Percentiles rank a stretch among this genome's conserved stretches.
phyloP scores from a whole-genome alignment of 2,888 invertebrate genomes.

The Argynnis bischoffii region DNA sequence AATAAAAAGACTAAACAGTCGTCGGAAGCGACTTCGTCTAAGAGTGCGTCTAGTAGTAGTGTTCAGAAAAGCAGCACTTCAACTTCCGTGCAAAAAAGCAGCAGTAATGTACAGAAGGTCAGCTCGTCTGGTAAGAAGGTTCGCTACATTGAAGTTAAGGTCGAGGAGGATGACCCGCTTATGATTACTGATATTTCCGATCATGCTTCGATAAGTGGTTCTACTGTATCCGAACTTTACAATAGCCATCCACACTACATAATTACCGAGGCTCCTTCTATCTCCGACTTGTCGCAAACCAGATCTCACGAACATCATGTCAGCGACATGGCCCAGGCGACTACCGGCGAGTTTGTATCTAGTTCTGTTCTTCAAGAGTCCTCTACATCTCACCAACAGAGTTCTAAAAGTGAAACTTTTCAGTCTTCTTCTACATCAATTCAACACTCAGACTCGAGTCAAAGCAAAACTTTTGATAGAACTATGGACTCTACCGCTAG shows the following conservation, averaged over 20 bases:
- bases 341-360: conserved; percentile 72
- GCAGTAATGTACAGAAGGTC: conserved; percentile 71
- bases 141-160: conserved; percentile 78
- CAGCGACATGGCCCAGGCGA: conserved; percentile 73
- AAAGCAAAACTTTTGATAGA: conserved; percentile 68
- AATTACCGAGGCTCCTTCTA: conserved; percentile 78
- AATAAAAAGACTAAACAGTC: conserved; percentile 81
- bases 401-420: conserved; percentile 69
- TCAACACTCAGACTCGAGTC: conserved; percentile 67
- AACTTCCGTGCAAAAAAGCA: conserved; percentile 69
- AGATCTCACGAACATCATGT: conserved; percentile 65
- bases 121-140: conserved; percentile 77
- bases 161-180: conserved; percentile 79
- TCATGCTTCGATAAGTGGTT: conserved; percentile 73
- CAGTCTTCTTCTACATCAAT: conserved; percentile 71
- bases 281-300: conserved; percentile 72
- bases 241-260: conserved; percentile 80
- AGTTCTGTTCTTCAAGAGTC: conserved; percentile 67
- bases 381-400: conserved; percentile 68
- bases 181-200: conserved; percentile 80
- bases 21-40: conserved; percentile 68
- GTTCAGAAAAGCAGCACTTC: conserved; percentile 73
- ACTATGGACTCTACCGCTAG: conserved; percentile 63
- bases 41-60: conserved; percentile 75
- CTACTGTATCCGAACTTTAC: conserved; percentile 75